Conservation (phyloP, 2,888 invertebrate genomes). For the Urechis unicinctus region DNA sequence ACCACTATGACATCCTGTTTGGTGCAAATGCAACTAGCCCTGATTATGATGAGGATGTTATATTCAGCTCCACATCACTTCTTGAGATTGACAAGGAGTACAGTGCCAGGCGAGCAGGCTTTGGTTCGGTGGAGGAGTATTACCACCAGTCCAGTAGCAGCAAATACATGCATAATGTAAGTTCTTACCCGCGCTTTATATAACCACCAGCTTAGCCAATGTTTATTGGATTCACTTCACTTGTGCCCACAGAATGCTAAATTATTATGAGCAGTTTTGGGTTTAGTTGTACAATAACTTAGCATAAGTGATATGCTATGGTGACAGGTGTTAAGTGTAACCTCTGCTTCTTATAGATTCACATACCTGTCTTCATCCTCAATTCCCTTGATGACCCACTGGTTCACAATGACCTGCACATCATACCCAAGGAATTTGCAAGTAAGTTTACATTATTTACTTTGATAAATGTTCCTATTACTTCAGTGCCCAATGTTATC, state of each 20-base stretch:
- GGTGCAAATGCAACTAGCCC: constrained; percentile 65
- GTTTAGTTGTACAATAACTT: too few species aligned
- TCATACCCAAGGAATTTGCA: constrained; percentile 67
- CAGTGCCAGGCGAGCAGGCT: constrained; percentile 72
- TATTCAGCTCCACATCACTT: constrained; percentile 79
- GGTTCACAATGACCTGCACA: constrained; percentile 71
- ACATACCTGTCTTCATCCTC: constrained; percentile 81
- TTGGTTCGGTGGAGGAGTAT: constrained; percentile 69
- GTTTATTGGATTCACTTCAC: not conserved
- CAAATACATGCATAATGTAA: constrained; percentile 65
- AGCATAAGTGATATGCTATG: too few species aligned
- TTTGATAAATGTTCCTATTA: not conserved
- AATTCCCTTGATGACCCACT: constrained; percentile 89
- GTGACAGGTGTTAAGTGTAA: too few species aligned
- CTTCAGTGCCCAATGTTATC: too few species aligned
- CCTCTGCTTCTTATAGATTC: constrained; percentile 54
- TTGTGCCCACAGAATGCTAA: too few species aligned
- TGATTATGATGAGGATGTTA: constrained; percentile 66
- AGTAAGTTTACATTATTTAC: constrained; percentile 58
- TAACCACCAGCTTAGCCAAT: not conserved
- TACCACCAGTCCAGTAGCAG: constrained; percentile 81
- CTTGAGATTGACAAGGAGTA: constrained; percentile 85
- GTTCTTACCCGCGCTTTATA: too few species aligned
- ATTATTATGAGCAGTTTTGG: too few species aligned
- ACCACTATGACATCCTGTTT: constrained; percentile 71